phyloP scores from a whole-genome alignment of 1,140 invertebrate species.

The Lepidurus arcticus region DNA sequence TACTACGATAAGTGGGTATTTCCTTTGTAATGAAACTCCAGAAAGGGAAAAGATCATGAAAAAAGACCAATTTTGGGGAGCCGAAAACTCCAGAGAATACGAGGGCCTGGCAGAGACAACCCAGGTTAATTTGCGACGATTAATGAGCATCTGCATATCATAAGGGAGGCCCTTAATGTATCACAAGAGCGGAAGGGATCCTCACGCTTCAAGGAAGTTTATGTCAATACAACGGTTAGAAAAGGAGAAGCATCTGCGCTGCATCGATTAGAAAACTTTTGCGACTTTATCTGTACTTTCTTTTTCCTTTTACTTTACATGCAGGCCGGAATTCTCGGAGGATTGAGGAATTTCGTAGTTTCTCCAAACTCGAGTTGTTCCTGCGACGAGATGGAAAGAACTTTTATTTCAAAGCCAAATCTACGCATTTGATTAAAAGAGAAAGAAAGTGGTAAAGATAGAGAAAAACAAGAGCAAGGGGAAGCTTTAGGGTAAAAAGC shows the following conservation, averaged over 20 bases:
- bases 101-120: neutral
- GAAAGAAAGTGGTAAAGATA: too few relatives aligned
- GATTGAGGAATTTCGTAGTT: too few relatives aligned
- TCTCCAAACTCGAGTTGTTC: too few relatives aligned
- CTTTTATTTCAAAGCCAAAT: too few relatives aligned
- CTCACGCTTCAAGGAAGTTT: neutral
- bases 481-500: too few relatives aligned
- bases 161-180: constrained; percentile 11
- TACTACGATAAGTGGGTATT: neutral
- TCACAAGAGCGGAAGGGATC: neutral
- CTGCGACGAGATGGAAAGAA: too few relatives aligned
- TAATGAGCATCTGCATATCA: constrained; percentile 19
- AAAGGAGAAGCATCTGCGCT: neutral
- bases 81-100: neutral
- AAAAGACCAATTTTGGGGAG: neutral
- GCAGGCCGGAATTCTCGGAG: too few relatives aligned
- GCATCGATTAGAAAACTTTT: neutral
- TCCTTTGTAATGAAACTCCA: neutral
- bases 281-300: neutral
- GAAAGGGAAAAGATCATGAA: neutral
- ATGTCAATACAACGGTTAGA: constrained; percentile 1
- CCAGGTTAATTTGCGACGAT: constrained; percentile 15
- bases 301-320: too few relatives aligned
- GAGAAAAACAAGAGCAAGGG: too few relatives aligned
- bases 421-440: too few relatives aligned